Evolutionary conservation across 2,797 vertebrate genomes (phyloP).

Genomic region (Parauchenoglanis ngamensis): DNA sequence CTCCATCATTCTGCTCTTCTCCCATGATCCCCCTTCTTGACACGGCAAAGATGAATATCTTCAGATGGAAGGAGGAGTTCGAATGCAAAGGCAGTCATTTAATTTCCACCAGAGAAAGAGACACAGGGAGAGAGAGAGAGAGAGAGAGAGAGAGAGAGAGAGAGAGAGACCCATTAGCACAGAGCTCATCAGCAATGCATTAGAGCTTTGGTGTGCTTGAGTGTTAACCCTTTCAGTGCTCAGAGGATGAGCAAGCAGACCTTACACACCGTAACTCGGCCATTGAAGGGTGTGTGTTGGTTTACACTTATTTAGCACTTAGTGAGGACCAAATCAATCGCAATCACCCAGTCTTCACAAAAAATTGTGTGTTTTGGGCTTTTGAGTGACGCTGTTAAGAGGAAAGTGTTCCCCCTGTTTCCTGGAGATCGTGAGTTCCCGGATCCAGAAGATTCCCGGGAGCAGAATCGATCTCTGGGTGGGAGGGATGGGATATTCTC

Average conservation of each 20-base stretch:
- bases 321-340: background rate
- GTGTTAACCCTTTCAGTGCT: slow-evolving; percentile 61
- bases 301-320: background rate
- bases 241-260: background rate
- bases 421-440: background rate
- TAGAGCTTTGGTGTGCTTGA: slow-evolving; percentile 53
- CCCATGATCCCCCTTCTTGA: slow-evolving; percentile 49
- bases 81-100: slow-evolving; percentile 77
- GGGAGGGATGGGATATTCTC: background rate
- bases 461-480: background rate
- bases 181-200: slow-evolving; percentile 74
- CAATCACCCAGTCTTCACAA: background rate
- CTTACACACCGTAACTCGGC: background rate
- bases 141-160: slow-evolving; percentile 50
- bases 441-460: background rate
- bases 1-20: background rate
- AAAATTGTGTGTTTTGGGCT: background rate
- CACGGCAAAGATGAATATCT: slow-evolving; percentile 73
- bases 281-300: background rate
- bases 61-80: slow-evolving; percentile 67
- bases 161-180: slow-evolving; percentile 66
- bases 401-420: background rate
- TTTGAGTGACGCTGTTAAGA: background rate
- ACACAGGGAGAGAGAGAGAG: slow-evolving; percentile 62
- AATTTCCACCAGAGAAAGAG: slow-evolving; percentile 65